These are phyloP conservation scores for Carcina quercana DNA, from an alignment of 2,888 invertebrate genomes.

Conservation along the genomic window DNA sequence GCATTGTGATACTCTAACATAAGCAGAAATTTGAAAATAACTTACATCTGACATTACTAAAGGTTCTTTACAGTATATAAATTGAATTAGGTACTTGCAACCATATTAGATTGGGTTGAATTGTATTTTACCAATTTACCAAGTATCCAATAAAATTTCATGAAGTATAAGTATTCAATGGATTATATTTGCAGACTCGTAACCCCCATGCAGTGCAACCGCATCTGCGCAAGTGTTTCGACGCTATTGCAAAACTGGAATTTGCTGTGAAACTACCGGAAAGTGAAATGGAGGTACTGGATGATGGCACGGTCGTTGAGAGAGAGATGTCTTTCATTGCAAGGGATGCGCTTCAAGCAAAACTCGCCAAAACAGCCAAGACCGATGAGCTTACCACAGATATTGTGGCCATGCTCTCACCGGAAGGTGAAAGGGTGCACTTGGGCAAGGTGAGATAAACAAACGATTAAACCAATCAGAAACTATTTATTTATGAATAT, in stretches of 20 bases:
- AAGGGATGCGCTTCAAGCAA: slow-evolving; percentile 53
- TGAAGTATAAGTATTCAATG: no score
- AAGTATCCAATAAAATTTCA: no score
- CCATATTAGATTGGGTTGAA: no score
- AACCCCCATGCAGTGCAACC: slow-evolving; percentile 94
- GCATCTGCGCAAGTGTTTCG: slow-evolving; percentile 92
- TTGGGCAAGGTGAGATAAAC: slow-evolving; percentile 82
- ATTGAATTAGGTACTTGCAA: no score
- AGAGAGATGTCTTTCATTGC: slow-evolving; percentile 59
- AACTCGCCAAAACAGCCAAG: slow-evolving; percentile 48
- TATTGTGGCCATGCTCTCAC: slow-evolving; percentile 91
- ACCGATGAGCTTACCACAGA: slow-evolving; percentile 81
- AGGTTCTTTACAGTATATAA: no score
- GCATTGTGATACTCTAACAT: no score
- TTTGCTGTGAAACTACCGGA: slow-evolving; percentile 78
- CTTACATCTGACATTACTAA: no score
- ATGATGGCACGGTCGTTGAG: slow-evolving; percentile 63
- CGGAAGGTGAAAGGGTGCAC: slow-evolving; percentile 88
- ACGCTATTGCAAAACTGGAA: slow-evolving; percentile 85
- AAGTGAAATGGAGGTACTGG: slow-evolving; percentile 67
- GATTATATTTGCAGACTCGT: slow-evolving; percentile 78
- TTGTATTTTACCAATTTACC: no score
- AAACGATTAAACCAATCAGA: no score
- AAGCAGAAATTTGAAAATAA: no score
- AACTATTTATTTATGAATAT: no score